Base-by-base conservation (phyloP, 2,113 vertebrate species). In the Tylochromis polylepis region DNA sequence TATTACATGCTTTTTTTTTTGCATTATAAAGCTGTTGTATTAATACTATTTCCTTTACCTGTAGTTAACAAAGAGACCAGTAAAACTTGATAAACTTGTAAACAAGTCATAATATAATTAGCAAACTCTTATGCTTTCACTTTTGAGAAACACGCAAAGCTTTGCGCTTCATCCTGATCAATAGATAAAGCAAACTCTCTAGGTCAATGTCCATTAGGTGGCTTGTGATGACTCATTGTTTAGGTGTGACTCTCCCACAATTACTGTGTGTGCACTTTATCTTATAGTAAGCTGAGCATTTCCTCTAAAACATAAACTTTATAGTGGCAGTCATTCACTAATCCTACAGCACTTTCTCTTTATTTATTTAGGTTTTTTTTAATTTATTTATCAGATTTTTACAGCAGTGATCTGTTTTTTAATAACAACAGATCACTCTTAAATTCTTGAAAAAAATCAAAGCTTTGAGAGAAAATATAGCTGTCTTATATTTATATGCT, bases 271-370 rank as follows among this genome's bases (percentile, higher is more conserved):
- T 59, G 24, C 56, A 27, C 11, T 27, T 58, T 58, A 58, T 58
- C 24, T 55, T 22, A 22, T 56, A 29, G 24, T 4, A 58, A 29
- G 57, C 15, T 59, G 27, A 29, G 27, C 57, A 31, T 59, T 59
- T 59, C 24, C 14, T 59, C 14, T 59, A 59, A 3, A 59, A 59
- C 57, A 59, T 59, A 59, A 59, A 60, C 46, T 8, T 38, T 38
- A 10, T 59, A 0, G 2, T 59, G 3, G 14, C 1, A 0, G 57
- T 29, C 57, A 9, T 29, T 59, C 0, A 3, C 8, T 59, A 59
- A 59, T 59, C 27, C 27, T 59, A 29, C 29, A 2, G 14, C 16
- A 59, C 27, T 16, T 59, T 29, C 14, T 29, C 14, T 59, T 14
- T 59, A 29, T 29, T 29, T 16, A 59, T 59, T 59, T 59, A 16